phyloP scores from a whole-genome alignment of 2,113 vertebrate genomes.

The Gadus macrocephalus region DNA sequence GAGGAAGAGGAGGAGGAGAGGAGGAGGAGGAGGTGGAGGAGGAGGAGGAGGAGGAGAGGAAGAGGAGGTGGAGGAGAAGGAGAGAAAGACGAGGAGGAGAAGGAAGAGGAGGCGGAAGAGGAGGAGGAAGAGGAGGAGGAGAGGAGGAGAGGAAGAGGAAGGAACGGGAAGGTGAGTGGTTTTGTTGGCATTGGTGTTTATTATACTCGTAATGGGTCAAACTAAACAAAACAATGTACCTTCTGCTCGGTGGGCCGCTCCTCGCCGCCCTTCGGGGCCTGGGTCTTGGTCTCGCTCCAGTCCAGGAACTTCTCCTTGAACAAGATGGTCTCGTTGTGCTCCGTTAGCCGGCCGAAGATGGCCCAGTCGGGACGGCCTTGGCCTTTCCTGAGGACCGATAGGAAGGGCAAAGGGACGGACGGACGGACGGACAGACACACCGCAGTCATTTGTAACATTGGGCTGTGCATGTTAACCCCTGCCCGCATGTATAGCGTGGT shows the following conservation, averaged over 20 bases:
- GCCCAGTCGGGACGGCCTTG: constrained; percentile 96
- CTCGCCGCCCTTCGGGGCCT: constrained; percentile 70
- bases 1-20: no score
- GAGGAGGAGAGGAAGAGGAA: no score
- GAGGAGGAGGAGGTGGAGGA: no score
- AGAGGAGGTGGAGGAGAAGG: no score
- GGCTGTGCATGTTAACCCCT: neutral
- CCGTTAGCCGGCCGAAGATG: constrained; percentile 92
- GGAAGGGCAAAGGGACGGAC: neutral
- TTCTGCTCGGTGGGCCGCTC: constrained; percentile 80
- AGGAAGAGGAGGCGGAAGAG: no score
- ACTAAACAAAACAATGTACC: constrained; percentile 55
- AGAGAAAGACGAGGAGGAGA: no score
- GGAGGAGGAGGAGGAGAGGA: no score
- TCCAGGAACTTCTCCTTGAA: constrained; percentile 98
- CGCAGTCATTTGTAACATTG: neutral
- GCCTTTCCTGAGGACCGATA: constrained; percentile 79
- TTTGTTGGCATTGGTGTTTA: no score
- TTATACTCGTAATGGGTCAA: no score
- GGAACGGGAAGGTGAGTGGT: no score
- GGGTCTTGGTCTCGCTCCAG: constrained; percentile 85
- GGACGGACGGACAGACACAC: neutral
- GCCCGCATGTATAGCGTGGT: neutral
- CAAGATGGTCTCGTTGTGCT: constrained; percentile 92
- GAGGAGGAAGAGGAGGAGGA: no score